Evolutionary conservation across 2,888 invertebrate species (phyloP).

Genomic region (Carpatolechia fugitivella): DNA sequence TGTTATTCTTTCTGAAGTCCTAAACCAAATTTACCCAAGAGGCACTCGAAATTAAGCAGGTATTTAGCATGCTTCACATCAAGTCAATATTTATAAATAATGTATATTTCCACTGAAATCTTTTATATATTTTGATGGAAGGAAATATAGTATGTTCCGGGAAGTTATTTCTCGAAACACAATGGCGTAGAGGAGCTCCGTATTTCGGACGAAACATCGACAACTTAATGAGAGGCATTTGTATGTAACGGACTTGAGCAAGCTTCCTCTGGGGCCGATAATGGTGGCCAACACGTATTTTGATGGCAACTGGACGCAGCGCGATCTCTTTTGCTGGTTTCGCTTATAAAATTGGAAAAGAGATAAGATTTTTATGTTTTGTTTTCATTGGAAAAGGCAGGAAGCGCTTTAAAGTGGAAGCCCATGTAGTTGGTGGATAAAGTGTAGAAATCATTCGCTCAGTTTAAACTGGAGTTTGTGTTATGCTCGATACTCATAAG

Average conservation of each 20-base stretch:
- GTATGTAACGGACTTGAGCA: conserved; percentile 74
- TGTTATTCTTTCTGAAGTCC: no score
- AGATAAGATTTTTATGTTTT: no score
- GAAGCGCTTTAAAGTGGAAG: no score
- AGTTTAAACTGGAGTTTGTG: no score
- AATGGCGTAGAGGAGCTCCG: conserved; percentile 38
- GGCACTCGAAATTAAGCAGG: no score
- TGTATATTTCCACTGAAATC: conserved; percentile 16
- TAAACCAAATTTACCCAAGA: no score
- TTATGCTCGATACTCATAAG: no score
- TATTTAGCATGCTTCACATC: neutral
- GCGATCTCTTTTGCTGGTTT: neutral
- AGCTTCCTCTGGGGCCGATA: conserved; percentile 67
- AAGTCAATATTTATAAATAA: neutral
- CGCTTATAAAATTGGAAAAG: neutral
- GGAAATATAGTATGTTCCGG: neutral
- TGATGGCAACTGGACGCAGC: conserved; percentile 34
- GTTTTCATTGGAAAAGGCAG: no score
- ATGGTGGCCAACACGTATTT: conserved; percentile 51
- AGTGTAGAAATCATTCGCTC: no score
- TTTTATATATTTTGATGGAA: neutral
- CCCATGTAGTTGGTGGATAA: no score
- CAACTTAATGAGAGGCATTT: conserved; percentile 76
- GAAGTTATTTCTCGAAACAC: conserved; percentile 42
- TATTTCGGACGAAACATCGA: conserved; percentile 65